phyloP scores from a whole-genome alignment of 2,113 vertebrate species.

The Plectropomus leopardus region DNA sequence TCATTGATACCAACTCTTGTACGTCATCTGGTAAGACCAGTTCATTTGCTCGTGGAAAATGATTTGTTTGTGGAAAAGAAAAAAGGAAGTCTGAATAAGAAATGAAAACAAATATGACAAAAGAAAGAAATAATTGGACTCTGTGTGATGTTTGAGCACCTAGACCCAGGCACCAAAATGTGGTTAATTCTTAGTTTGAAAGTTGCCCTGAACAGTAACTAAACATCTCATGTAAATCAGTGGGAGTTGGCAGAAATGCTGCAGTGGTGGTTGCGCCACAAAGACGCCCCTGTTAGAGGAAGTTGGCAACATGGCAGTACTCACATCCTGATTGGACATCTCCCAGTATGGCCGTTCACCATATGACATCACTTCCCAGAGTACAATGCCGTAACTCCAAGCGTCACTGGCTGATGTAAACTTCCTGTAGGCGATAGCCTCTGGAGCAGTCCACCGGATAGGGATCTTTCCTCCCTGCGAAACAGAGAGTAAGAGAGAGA shows the following conservation, averaged over 20 bases:
- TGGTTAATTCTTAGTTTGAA: too few relatives aligned
- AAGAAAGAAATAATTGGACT: too few relatives aligned
- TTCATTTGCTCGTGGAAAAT: too few relatives aligned
- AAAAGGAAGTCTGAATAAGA: too few relatives aligned
- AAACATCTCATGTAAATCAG: background rate
- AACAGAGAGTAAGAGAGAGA: constrained; percentile 3
- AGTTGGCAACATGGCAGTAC: constrained; percentile 72
- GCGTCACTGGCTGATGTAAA: constrained; percentile 98
- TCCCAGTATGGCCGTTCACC: constrained; percentile 99
- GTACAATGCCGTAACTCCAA: constrained; percentile 98
- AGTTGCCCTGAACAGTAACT: too few relatives aligned
- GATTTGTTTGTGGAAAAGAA: too few relatives aligned
- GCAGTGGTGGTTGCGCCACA: constrained; percentile 40
- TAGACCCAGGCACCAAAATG: too few relatives aligned
- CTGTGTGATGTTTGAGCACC: too few relatives aligned
- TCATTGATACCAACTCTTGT: too few relatives aligned
- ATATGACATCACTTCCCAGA: constrained; percentile 99
- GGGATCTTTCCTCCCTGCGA: constrained; percentile 97
- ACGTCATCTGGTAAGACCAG: too few relatives aligned
- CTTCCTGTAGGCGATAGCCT: constrained; percentile 98
- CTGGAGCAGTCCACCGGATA: constrained; percentile 97
- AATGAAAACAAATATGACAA: too few relatives aligned
- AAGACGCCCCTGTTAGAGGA: background rate
- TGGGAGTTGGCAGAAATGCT: background rate
- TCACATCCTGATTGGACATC: constrained; percentile 99